Percentiles rank a stretch among this genome's conserved stretches.
Evolutionary conservation across 2,888 invertebrate species (phyloP).

Genomic region (Papilio protenor): DNA sequence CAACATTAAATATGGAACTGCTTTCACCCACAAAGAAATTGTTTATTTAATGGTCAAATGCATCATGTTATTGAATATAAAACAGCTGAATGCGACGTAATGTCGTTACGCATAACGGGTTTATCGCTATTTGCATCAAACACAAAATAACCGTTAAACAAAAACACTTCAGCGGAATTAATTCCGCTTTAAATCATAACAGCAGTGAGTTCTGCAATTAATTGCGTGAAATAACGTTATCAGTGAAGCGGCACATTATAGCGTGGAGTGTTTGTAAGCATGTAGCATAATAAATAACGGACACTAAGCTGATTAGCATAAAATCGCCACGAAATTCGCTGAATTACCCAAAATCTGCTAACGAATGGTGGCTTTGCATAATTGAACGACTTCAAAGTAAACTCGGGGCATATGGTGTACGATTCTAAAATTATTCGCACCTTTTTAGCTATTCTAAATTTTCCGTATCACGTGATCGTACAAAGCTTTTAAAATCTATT

Average conservation of each 20-base stretch:
- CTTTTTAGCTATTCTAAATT: conserved; percentile 54
- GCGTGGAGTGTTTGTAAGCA: conserved; percentile 71
- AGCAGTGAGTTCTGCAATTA: conserved; percentile 76
- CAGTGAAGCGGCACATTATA: conserved; percentile 65
- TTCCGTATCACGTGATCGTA: conserved; percentile 42
- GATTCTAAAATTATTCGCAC: conserved; percentile 52
- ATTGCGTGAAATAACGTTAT: conserved; percentile 77
- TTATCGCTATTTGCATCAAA: conserved; percentile 62
- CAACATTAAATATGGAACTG: not conserved
- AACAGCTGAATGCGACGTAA: conserved; percentile 42
- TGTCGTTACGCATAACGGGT: conserved; percentile 44
- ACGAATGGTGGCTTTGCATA: conserved; percentile 83
- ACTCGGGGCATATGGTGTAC: conserved; percentile 67
- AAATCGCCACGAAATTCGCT: conserved; percentile 75
- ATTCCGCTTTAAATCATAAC: conserved; percentile 73
- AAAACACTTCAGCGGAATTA: conserved; percentile 67
- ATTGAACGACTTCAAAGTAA: conserved; percentile 74
- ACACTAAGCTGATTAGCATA: conserved; percentile 81
- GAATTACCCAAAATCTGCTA: conserved; percentile 82
- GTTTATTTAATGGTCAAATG: conserved; percentile 34
- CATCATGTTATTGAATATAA: conserved; percentile 33
- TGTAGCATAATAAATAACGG: conserved; percentile 78
- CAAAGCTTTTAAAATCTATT: conserved; percentile 45
- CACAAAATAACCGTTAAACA: conserved; percentile 74
- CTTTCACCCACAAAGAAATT: conserved; percentile 5